phyloP scores from a whole-genome alignment of 2,888 invertebrate species.

The Muschampia plurimacula region DNA sequence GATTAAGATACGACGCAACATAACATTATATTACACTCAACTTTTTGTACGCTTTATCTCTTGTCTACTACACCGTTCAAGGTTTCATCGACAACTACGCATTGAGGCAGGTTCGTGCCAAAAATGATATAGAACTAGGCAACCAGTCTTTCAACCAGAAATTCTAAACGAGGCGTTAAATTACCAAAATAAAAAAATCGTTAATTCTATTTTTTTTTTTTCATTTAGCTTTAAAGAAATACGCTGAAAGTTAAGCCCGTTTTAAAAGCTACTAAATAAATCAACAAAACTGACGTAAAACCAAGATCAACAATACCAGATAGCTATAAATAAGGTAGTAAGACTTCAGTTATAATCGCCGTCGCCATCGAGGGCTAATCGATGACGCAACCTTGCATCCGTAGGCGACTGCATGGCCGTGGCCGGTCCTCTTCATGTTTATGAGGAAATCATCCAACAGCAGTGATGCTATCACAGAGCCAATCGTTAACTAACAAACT shows the following conservation, averaged over 20 bases:
- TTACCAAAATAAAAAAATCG: neutral
- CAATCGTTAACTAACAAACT: constrained; percentile 7
- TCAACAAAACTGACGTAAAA: neutral
- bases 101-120: constrained; percentile 17
- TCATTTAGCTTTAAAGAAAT: neutral
- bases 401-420: constrained; percentile 43
- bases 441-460: constrained; percentile 41
- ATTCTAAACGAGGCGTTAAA: neutral
- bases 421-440: constrained; percentile 43
- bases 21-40: neutral
- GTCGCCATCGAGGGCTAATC: constrained; percentile 31
- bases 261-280: neutral
- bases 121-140: neutral
- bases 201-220: neutral
- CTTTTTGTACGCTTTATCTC: constrained; percentile 10
- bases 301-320: neutral
- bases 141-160: neutral
- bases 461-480: neutral
- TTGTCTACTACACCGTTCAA: neutral
- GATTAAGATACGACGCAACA: neutral
- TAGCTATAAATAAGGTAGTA: constrained; percentile 13
- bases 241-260: neutral
- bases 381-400: constrained; percentile 43
- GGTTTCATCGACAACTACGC: constrained; percentile 6
- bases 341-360: constrained; percentile 17